Evolutionary conservation across 1,140 invertebrate genomes (phyloP).

Genomic region (Trichomalopsis sarcophagae): DNA sequence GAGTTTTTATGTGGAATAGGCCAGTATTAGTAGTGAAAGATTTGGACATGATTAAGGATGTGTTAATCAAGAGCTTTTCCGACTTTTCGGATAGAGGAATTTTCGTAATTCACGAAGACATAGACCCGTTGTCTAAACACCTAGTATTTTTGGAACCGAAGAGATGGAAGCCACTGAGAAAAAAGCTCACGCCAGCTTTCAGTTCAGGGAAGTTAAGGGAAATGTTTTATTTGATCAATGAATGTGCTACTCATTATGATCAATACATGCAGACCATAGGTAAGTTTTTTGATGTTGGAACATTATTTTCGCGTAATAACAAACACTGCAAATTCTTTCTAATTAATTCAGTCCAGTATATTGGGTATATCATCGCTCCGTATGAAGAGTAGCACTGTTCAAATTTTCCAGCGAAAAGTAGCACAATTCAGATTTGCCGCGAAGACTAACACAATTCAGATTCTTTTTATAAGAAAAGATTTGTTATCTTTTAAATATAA

Average conservation of each 20-base stretch:
- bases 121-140: slow-evolving; percentile 69
- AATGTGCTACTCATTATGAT: slow-evolving; percentile 56
- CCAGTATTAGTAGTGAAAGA: slow-evolving; percentile 42
- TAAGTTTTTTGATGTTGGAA: not conserved
- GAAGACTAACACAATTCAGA: too few species aligned
- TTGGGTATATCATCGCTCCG: too few species aligned
- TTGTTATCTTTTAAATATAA: too few species aligned
- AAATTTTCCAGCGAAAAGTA: too few species aligned
- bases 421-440: too few species aligned
- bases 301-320: not conserved
- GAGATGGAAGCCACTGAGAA: slow-evolving; percentile 65
- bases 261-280: slow-evolving; percentile 52
- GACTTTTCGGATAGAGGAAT: slow-evolving; percentile 48
- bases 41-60: slow-evolving; percentile 46
- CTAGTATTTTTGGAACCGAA: slow-evolving; percentile 57
- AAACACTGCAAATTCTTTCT: not conserved
- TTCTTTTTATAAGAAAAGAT: too few species aligned
- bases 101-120: slow-evolving; percentile 68
- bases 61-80: slow-evolving; percentile 47
- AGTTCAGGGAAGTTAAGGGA: slow-evolving; percentile 64
- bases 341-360: not conserved
- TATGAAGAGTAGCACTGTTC: too few species aligned
- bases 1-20: slow-evolving; percentile 29
- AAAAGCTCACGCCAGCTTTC: slow-evolving; percentile 49
- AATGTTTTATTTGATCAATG: slow-evolving; percentile 64